Percentiles rank a stretch among this genome's conserved stretches.
Evolutionary conservation across 92 coral and sea anemone genomes (phyloP).

Genomic region (Palythoa grandis): DNA sequence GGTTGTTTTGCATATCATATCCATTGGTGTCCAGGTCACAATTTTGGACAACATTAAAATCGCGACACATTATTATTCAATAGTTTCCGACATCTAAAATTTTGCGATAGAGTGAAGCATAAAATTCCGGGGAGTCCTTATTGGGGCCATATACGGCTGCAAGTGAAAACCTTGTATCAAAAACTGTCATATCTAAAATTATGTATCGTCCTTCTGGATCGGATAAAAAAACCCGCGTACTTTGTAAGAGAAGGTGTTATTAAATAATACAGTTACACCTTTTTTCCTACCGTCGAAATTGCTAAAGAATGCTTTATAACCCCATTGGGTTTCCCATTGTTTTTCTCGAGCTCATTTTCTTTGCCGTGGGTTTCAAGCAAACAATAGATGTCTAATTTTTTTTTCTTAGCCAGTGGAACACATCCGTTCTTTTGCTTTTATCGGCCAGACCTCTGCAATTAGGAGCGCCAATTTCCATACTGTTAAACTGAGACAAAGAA

Average conservation of each 20-base stretch:
- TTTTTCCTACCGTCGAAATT: neutral
- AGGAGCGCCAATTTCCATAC: constrained; percentile 3
- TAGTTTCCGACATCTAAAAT: no score
- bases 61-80: no score
- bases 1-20: no score
- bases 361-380: neutral
- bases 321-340: neutral
- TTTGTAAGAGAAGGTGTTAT: neutral
- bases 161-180: no score
- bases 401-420: neutral
- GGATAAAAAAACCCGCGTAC: no score
- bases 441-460: neutral
- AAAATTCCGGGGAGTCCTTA: no score
- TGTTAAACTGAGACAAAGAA: neutral
- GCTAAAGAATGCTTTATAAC: neutral
- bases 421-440: neutral
- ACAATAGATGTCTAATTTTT: neutral
- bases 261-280: neutral
- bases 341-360: neutral
- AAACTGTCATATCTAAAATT: neutral
- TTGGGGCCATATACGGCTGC: no score
- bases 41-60: no score
- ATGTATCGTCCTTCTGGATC: neutral
- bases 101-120: no score
- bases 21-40: no score